Evolutionary conservation across 2,888 invertebrate genomes (phyloP), one percentile per base, ranked within the genome.

Genomic region (Meiosimyza decipiens): DNA sequence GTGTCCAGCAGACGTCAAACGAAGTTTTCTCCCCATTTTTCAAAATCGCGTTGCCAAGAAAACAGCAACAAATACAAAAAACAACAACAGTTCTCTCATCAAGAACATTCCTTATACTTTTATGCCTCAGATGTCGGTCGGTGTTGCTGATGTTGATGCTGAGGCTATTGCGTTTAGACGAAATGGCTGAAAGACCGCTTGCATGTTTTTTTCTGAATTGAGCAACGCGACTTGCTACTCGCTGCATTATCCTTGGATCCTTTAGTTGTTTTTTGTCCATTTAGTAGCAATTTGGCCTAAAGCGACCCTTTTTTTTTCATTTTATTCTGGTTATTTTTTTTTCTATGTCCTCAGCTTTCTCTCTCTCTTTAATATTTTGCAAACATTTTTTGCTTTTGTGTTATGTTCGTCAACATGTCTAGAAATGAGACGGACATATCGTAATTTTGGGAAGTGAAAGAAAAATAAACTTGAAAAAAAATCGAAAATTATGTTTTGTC

Each of bases 1-100:
- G 65, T 72, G 72, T 72, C 72, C 72, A 62, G 67, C 67, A 72
- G 67, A 57, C 72, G 72, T 72, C 72, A 72, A 67, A 60, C 67
- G 55, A 72, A 67, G 40, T 69, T 72, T 62, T 62, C 62, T 52
- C 65, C 67, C 52, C 55, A 60, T 67, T 72, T 72, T 66, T 67
- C 67, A 54, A 72, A 67, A 60, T 72, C 72, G 72, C 72, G 72
- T 62, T 72, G 72, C 67, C 63, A 62, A 72, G 65, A 67, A 62
- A 71, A 51, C 57, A 59, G 51, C 15, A 22, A 70, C 16, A n/a
- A 49, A 47, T 9, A 63, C 59, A 59, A 66, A 16, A 66, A 33
- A 63, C 54, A 55, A 67, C 67, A 49, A 57, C n/a, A 67, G 28
- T 47, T 7, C 40, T 6, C 40, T 40, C 40, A 67, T 18, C 55